Conservation (phyloP, 1,140 invertebrate genomes). For the Radopholus similis region DNA sequence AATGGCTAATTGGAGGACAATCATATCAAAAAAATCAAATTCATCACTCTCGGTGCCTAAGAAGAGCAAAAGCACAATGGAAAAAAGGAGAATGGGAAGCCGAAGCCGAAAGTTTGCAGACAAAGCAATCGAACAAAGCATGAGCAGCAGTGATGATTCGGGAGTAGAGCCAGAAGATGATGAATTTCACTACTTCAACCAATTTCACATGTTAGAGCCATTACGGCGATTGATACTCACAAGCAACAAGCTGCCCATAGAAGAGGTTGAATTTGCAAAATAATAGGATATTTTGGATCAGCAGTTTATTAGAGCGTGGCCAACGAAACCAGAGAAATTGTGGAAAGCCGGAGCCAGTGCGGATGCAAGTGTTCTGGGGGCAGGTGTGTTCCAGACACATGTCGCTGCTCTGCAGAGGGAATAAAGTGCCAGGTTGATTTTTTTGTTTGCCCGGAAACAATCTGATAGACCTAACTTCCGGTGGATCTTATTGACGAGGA, state of each 20-base stretch:
- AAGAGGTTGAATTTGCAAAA: background rate
- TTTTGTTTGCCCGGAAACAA: background rate
- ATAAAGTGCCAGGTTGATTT: constrained; percentile 70
- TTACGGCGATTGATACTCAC: background rate
- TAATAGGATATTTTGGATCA: background rate
- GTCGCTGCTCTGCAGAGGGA: constrained; percentile 22
- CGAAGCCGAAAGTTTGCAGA: background rate
- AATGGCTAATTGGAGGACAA: too few species aligned
- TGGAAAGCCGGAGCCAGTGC: constrained; percentile 17
- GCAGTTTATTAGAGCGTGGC: background rate
- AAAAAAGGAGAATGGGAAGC: background rate
- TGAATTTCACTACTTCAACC: background rate
- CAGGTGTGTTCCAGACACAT: constrained; percentile 27
- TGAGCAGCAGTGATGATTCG: background rate
- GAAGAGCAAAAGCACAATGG: too few species aligned
- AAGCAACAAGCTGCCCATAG: background rate
- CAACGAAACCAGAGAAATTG: background rate
- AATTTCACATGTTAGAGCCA: constrained; percentile 4
- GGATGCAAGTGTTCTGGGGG: constrained; percentile 31
- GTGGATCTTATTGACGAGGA: constrained; percentile 63
- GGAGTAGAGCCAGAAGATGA: background rate
- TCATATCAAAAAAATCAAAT: too few species aligned
- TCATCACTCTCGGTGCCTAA: too few species aligned
- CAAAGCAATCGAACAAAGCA: constrained; percentile 4
- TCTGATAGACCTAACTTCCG: constrained; percentile 39